These are phyloP conservation scores for Ceratothoa steindachneri DNA, from an alignment of 2,888 invertebrate genomes.

Conservation along the genomic window DNA sequence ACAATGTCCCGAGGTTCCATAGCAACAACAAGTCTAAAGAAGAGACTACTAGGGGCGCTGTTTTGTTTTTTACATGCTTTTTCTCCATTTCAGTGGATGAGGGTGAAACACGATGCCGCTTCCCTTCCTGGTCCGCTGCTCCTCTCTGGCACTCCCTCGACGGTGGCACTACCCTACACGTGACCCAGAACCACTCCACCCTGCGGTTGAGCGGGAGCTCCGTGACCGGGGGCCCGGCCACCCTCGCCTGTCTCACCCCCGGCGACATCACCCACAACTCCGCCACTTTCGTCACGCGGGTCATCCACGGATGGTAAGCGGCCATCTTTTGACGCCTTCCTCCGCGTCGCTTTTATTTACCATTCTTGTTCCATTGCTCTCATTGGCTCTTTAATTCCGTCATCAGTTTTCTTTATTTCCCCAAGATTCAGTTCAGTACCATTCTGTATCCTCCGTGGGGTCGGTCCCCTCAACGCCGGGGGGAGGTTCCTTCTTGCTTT, in stretches of 20 bases:
- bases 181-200: conserved; percentile 36
- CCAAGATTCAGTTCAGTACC: too few species aligned
- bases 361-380: neutral
- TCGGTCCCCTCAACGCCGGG: too few species aligned
- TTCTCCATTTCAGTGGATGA: conserved; percentile 31
- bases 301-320: conserved; percentile 39
- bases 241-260: conserved; percentile 28
- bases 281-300: conserved; percentile 32
- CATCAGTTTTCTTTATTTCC: neutral
- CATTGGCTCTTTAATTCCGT: neutral
- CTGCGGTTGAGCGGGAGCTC: conserved; percentile 25
- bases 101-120: conserved; percentile 25
- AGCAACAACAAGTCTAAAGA: neutral
- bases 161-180: conserved; percentile 26
- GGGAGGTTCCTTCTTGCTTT: too few species aligned
- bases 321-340: too few species aligned
- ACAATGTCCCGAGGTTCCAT: too few species aligned
- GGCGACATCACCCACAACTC: conserved; percentile 15
- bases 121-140: conserved; percentile 23
- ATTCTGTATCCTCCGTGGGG: too few species aligned
- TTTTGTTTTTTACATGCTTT: neutral
- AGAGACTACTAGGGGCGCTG: neutral
- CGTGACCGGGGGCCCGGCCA: conserved; percentile 21
- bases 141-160: conserved; percentile 40
- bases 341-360: neutral